Conservation (phyloP, 35 echinoderm and acorn worm species). For the Eucidaris tribuloides region DNA sequence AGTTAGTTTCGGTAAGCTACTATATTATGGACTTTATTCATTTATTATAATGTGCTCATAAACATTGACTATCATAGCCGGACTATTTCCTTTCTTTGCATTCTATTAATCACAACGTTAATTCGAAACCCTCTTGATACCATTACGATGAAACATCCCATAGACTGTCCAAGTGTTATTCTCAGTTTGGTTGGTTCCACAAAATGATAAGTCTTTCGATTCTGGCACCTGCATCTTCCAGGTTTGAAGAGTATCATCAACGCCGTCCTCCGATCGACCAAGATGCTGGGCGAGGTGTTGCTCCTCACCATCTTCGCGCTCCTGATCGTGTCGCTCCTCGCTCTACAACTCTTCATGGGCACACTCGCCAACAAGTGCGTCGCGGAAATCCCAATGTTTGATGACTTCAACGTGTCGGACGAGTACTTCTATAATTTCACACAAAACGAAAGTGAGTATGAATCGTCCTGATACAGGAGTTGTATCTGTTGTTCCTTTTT, state of each 20-base stretch:
- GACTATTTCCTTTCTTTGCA: not conserved
- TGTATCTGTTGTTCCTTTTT: too few relatives aligned
- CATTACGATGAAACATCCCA: not conserved
- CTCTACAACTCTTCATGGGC: constrained; percentile 90
- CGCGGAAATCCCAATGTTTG: not conserved
- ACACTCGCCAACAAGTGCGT: constrained; percentile 77
- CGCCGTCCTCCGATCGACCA: constrained; percentile 82
- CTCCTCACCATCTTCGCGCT: constrained; percentile 88
- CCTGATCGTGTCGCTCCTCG: constrained; percentile 78
- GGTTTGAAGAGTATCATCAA: constrained; percentile 93
- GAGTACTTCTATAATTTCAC: constrained; percentile 44
- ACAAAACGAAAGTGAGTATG: constrained; percentile 71
- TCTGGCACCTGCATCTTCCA: not conserved
- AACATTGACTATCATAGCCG: not conserved
- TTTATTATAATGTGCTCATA: not conserved
- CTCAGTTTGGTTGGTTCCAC: not conserved
- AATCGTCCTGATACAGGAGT: too few relatives aligned
- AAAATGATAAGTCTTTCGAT: too few relatives aligned
- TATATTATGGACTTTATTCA: not conserved
- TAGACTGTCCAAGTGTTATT: not conserved
- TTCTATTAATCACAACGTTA: not conserved
- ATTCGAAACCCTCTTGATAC: not conserved
- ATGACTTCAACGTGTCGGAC: constrained; percentile 56
- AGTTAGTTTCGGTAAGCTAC: too few relatives aligned
- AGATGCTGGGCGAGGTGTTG: constrained; percentile 84